These are phyloP conservation scores for Leucosticte australis DNA, from an alignment of 2,113 vertebrate species.

Conservation along the genomic window DNA sequence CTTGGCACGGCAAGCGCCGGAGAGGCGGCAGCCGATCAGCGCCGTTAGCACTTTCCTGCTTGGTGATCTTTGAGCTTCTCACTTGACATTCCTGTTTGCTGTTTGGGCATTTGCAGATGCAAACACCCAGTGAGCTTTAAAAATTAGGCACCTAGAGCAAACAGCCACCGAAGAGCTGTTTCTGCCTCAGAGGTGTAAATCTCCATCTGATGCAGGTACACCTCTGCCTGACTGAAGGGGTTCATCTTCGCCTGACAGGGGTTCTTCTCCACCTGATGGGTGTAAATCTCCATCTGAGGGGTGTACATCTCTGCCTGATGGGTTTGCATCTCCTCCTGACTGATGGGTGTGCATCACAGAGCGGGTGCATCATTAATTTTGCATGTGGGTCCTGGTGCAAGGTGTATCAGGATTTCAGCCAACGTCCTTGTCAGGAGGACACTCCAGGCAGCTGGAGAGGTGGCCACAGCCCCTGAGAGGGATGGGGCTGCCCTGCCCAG, in stretches of 20 bases:
- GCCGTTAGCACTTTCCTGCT: neutral
- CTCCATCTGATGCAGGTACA: neutral
- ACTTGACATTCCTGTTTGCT: neutral
- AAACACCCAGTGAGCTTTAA: fast-evolving
- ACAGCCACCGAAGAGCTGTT: fast-evolving
- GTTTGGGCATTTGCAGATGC: neutral
- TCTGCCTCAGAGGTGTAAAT: neutral
- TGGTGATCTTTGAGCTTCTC: neutral
- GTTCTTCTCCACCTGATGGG: neutral
- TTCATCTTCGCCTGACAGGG: neutral
- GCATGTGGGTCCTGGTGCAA: neutral
- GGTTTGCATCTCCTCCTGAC: neutral
- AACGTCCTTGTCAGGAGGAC: neutral
- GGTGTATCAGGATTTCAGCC: constrained; percentile 2
- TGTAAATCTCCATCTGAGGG: neutral
- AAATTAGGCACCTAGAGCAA: neutral
- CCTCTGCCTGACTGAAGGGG: neutral
- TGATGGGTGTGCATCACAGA: neutral
- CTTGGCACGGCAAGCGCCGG: fast-evolving
- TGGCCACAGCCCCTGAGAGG: fast-evolving
- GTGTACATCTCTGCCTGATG: fast-evolving
- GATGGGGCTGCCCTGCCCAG: neutral
- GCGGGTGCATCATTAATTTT: neutral
- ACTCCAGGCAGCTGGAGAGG: fast-evolving
- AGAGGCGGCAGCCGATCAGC: neutral